Conservation (phyloP, 2,113 vertebrate species). For the Trogon melanurus region DNA sequence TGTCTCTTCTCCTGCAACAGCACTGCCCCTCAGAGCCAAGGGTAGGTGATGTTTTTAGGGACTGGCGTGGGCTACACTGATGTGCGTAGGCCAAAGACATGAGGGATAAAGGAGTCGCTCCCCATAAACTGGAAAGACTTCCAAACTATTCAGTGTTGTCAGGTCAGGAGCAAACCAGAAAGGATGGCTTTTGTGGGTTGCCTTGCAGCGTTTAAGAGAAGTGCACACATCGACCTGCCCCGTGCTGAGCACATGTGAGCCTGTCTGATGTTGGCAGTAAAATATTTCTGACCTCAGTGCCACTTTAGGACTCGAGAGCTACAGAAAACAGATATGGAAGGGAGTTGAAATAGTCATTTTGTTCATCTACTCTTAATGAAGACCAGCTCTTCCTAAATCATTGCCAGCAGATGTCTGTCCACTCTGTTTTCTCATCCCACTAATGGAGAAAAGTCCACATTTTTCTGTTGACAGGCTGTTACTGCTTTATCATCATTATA, state of each 20-base stretch:
- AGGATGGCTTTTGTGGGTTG: background rate
- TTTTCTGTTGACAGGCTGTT: background rate
- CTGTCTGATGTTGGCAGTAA: background rate
- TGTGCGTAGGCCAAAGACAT: background rate
- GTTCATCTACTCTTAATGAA: background rate
- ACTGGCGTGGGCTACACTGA: background rate
- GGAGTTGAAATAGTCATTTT: background rate
- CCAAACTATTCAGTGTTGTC: background rate
- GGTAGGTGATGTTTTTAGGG: background rate
- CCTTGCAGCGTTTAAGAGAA: background rate
- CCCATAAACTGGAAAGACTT: background rate
- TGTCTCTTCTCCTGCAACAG: background rate
- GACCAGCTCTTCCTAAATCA: background rate
- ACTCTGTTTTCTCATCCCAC: background rate
- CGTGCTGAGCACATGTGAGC: background rate
- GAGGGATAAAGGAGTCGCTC: background rate
- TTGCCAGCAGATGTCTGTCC: background rate
- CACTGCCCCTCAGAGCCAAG: background rate
- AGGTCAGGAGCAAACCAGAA: background rate
- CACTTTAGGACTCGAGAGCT: background rate
- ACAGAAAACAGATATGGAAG: background rate
- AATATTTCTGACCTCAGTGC: background rate
- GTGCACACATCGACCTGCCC: background rate
- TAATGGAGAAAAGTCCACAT: background rate
- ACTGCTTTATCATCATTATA: background rate